phyloP scores from a whole-genome alignment of 2,113 vertebrate species.

The Cisticola juncidis region DNA sequence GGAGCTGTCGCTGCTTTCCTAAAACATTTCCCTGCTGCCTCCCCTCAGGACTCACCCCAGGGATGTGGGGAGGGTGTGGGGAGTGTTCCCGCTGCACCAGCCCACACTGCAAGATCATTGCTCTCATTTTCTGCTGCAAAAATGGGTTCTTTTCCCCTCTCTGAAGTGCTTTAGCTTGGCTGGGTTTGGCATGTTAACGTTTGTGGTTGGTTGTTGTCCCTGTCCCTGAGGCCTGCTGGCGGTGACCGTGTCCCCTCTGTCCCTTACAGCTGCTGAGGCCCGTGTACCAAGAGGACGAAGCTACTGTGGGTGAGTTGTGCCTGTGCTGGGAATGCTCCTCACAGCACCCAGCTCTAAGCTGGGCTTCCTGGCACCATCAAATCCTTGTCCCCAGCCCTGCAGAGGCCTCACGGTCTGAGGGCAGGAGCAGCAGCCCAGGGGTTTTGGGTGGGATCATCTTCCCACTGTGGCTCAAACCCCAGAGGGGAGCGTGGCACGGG shows the following conservation, averaged over 20 bases:
- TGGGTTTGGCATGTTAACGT: neutral
- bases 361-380: neutral
- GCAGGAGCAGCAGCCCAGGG: neutral
- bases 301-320: slow-evolving; percentile 78
- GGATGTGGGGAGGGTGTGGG: neutral
- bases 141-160: neutral
- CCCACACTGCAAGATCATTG: neutral
- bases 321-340: neutral
- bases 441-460: neutral
- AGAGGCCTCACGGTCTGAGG: rapidly evolving
- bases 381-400: neutral
- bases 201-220: neutral
- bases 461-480: neutral
- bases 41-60: neutral
- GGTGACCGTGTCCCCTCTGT: neutral
- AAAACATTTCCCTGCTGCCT: neutral
- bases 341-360: neutral
- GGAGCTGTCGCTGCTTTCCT: neutral
- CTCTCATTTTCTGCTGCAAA: neutral
- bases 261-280: slow-evolving; percentile 82
- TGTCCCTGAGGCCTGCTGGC: neutral
- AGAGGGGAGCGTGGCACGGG: neutral
- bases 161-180: neutral
- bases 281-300: slow-evolving; percentile 83
- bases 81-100: neutral